These are phyloP conservation scores for Percopsis transmontana DNA, from an alignment of 2,113 vertebrate species.

Conservation along the genomic window DNA sequence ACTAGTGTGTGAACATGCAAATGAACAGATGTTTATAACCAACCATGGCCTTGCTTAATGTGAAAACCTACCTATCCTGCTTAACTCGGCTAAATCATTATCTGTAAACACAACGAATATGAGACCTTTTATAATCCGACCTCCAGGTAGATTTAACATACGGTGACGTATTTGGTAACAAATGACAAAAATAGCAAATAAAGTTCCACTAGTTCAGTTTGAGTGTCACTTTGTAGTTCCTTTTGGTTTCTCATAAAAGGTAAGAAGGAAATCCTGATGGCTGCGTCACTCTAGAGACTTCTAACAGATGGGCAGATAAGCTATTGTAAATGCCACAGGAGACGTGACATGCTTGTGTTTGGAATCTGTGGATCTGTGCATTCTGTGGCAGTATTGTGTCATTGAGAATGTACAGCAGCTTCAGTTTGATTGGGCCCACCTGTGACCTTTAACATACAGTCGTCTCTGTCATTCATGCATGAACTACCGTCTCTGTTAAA, in stretches of 20 bases:
- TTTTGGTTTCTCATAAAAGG: constrained; percentile 61
- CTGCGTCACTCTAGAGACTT: constrained; percentile 59
- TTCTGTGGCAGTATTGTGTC: constrained; percentile 43
- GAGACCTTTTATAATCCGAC: too few relatives aligned
- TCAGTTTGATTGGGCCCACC: constrained; percentile 17
- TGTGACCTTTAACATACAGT: too few relatives aligned
- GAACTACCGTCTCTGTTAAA: too few relatives aligned
- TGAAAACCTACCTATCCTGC: too few relatives aligned
- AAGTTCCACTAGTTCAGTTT: constrained; percentile 37
- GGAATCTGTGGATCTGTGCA: constrained; percentile 52
- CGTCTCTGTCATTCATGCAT: too few relatives aligned
- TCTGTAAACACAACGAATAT: too few relatives aligned
- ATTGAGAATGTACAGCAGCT: constrained; percentile 27
- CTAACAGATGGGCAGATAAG: constrained; percentile 60
- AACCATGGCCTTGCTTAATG: too few relatives aligned
- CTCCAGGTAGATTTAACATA: too few relatives aligned
- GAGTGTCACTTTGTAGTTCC: constrained; percentile 57
- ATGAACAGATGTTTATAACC: background rate
- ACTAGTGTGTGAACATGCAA: constrained; percentile 21
- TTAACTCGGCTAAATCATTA: too few relatives aligned
- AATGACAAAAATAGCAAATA: too few relatives aligned
- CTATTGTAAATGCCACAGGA: constrained; percentile 61
- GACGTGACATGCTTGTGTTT: constrained; percentile 58
- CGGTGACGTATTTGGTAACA: too few relatives aligned
- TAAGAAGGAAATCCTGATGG: constrained; percentile 65